A percentile compares a stretch with the other conserved stretches of the same genome.
phyloP scores from a whole-genome alignment of 1,140 invertebrate genomes.

The Bemisia tabaci region DNA sequence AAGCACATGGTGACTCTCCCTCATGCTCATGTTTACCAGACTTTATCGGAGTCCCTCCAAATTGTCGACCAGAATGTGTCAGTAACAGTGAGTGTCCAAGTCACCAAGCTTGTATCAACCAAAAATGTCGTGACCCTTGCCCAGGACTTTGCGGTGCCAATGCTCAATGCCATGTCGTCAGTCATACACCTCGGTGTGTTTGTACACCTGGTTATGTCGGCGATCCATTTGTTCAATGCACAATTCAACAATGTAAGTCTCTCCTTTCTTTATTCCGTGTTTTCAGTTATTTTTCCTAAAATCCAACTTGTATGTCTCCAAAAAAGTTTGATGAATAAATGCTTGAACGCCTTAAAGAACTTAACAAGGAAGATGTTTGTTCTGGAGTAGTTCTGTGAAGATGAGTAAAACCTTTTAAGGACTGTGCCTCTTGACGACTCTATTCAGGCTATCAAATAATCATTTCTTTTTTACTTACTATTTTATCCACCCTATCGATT shows the following conservation, averaged over 20 bases:
- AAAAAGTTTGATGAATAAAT: too few species aligned
- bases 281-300: too few species aligned
- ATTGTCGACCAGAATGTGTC: constrained; percentile 49
- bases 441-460: too few species aligned
- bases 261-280: too few species aligned
- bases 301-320: too few species aligned
- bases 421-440: too few species aligned
- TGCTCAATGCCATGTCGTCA: constrained; percentile 39
- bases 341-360: too few species aligned
- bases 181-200: constrained; percentile 35
- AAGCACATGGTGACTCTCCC: constrained; percentile 35
- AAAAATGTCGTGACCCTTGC: constrained; percentile 52
- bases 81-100: constrained; percentile 47
- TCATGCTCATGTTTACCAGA: constrained; percentile 45
- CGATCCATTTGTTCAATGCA: constrained; percentile 39
- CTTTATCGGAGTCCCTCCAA: constrained; percentile 45
- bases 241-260: constrained; percentile 38
- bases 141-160: constrained; percentile 43
- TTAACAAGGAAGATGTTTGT: too few species aligned
- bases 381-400: too few species aligned
- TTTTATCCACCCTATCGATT: too few species aligned
- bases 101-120: constrained; percentile 45
- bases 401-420: too few species aligned
- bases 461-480: too few species aligned
- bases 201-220: constrained; percentile 32